Evolutionary conservation across 2,888 invertebrate species (phyloP).

Genomic region (Phaonia tiefii): DNA sequence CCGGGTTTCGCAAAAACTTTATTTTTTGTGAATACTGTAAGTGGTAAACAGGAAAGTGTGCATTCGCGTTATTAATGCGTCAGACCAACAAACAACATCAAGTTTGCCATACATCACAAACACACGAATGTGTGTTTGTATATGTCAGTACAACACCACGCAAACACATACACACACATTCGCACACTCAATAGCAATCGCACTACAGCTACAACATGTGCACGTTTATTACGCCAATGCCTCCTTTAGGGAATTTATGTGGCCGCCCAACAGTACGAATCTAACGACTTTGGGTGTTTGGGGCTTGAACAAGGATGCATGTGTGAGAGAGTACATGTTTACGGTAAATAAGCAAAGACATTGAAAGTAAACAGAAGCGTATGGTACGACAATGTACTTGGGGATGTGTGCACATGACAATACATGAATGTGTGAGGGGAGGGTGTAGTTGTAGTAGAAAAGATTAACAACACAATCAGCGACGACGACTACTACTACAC

Average conservation of each 20-base stretch:
- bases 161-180: not conserved
- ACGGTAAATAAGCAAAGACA: slow-evolving; percentile 54
- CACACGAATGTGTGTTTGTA: slow-evolving; percentile 4
- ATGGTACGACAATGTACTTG: not conserved
- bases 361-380: slow-evolving; percentile 55
- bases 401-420: not conserved
- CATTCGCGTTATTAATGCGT: slow-evolving; percentile 62
- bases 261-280: slow-evolving; percentile 38
- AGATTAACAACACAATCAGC: slow-evolving; percentile 44
- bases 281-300: not conserved
- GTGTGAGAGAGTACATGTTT: slow-evolving; percentile 14
- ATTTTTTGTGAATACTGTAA: no score
- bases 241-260: slow-evolving; percentile 50
- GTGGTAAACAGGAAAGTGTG: slow-evolving; percentile 45
- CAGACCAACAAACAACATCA: slow-evolving; percentile 45
- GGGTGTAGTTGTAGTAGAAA: slow-evolving; percentile 41
- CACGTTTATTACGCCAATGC: slow-evolving; percentile 35
- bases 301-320: not conserved
- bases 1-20: no score
- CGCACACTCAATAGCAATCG: not conserved
- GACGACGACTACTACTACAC: slow-evolving; percentile 1
- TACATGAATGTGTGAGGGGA: no score
- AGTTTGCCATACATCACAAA: slow-evolving; percentile 29
- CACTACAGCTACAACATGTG: slow-evolving; percentile 28
- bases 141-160: not conserved